Conservation (phyloP, 92 coral and sea anemone genomes). For the Epizoanthus stellaris region DNA sequence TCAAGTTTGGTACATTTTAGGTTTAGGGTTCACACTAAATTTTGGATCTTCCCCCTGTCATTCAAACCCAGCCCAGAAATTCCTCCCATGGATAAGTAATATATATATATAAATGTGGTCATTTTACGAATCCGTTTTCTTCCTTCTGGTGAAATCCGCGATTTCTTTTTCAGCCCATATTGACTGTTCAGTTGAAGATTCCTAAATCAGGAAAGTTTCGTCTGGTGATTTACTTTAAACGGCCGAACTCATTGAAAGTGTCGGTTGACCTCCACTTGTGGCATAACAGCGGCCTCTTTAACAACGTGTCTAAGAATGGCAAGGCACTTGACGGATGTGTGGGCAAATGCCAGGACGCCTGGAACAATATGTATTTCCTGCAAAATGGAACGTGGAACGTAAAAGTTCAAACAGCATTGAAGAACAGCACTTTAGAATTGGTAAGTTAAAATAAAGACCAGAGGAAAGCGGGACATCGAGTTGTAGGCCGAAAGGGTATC, state of each 20-base stretch:
- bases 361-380: background rate
- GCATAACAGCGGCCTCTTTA: background rate
- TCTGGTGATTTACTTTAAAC: conserved; percentile 54
- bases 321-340: background rate
- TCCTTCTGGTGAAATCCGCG: background rate
- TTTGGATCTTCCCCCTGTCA: too few relatives aligned
- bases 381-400: conserved; percentile 1
- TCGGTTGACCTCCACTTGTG: background rate
- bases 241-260: background rate
- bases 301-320: background rate
- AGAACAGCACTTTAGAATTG: background rate
- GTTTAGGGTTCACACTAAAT: too few relatives aligned
- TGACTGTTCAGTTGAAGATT: conserved; percentile 58
- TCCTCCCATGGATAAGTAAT: too few relatives aligned
- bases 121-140: background rate
- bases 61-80: too few relatives aligned
- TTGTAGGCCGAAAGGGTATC: too few relatives aligned
- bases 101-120: too few relatives aligned
- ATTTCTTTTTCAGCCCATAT: conserved; percentile 47
- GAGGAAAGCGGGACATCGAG: too few relatives aligned
- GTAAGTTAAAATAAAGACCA: background rate
- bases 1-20: too few relatives aligned
- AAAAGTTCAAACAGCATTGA: background rate
- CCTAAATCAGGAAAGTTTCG: conserved; percentile 70
- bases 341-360: too few relatives aligned